Base-by-base conservation (phyloP, 2,888 invertebrate genomes). In the Hecatera dysodea region DNA sequence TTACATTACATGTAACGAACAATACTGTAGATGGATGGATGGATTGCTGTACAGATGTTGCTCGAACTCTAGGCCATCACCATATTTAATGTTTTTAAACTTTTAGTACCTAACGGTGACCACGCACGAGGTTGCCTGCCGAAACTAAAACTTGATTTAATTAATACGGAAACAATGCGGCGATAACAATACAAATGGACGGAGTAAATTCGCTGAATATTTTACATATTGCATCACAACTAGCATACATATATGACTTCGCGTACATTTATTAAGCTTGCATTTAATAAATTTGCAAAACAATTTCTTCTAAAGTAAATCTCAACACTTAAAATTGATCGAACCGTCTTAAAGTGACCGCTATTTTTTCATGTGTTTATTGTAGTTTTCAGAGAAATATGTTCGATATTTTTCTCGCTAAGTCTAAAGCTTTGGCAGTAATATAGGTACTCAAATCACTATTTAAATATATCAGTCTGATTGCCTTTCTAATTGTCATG, bases 391-490 rank as follows among this genome's bases (percentile, higher is more conserved):
- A 67, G 53, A 65, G 55, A 70, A 72, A 75, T 52, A 48, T 70
- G 52, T 66, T 80, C 65, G 60, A 78, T 69, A 56, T 42, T 76
- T 81, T 66, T 67, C 70, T 77, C 67, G 76, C 82, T 91, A 91
- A 87, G 84, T 90, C 93, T 94, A 93, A 92, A 90, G 90, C 95
- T 95, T 95, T 95, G 95, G 95, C 92, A 93, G 93, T 92, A 90
- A 88, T 88, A 86, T 90, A 94, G 92, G 93, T 94, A 94, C 92
- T 89, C 89, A 89, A 81, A 82, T 82, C 62, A 84, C 82, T 84
- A 83, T 74, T 78, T 66, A 88, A 88, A 86, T 88, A 90, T 87
- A 91, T 94, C 94, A 95, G 94, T 91, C 89, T 88, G 86, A 83
- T 84, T 81, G 81, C 78, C 75, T 78, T 75, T 78, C 65, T 78